Base-by-base conservation (phyloP, 1,140 invertebrate species). In the Ceratoteleas bidentatus region DNA sequence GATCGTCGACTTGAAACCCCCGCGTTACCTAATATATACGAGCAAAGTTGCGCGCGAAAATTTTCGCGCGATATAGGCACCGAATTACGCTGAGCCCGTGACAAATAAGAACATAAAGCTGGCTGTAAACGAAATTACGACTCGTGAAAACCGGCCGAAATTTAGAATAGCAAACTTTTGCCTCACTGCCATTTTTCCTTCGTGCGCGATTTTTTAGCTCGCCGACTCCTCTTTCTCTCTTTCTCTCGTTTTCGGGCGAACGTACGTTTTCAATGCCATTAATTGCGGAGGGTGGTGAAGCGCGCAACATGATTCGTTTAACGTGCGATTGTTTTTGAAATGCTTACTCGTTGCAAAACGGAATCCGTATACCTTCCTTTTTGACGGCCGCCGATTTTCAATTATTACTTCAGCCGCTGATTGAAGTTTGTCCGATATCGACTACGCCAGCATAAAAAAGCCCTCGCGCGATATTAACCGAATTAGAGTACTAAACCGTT, bases 271-370 rank as follows among this genome's bases (percentile, higher is more conserved):
- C 68, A 80, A 73, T 69, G 68, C 69, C 60, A 68, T 80, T 80
- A 73, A 80, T 80, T 80, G 57, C 61, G 15, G 32, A 53, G 61
- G 47, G 32, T 58, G 62, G 43, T 34, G 61, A 70, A 79, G 60
- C 66, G 58, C 60, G 15, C 76, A 68, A 72, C 76, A 50, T 73
- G 61, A 79, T 79, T 79, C 68, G 68, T 79, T 79, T 79, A 73
- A 68, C 62, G 54, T 56, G 56, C 69, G 47, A 80, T 80, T 80
- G 77, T 80, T 80, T 80, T 73, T 52, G 32, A 80, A 80, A 80
- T 73, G 69, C 77, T 73, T 73, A 73, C 66, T 60, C 70, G 57
- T 74, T 79, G 68, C 73, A 79, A 79, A 79, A 73, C 56, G 50
- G 34, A 56, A 61, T 72, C 68, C 33, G 43, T 75, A 47, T 50